These are phyloP conservation scores for Tetragonula clypearis DNA, from an alignment of 1,140 invertebrate species.

Conservation along the genomic window DNA sequence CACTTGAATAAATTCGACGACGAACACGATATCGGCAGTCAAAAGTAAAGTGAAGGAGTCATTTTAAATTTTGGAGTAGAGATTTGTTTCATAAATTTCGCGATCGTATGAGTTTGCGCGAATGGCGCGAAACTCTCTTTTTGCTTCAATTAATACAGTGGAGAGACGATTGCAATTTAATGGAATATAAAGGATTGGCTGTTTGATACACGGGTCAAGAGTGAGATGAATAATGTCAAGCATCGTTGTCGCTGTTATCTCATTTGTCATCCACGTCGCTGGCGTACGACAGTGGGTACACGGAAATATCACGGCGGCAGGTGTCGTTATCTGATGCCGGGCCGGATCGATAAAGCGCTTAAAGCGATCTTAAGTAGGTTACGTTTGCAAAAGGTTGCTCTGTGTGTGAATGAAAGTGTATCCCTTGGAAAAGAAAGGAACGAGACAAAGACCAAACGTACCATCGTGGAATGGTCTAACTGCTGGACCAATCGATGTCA, in stretches of 20 bases:
- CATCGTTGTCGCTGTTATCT: slow-evolving; percentile 26
- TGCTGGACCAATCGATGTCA: background rate
- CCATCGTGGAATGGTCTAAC: background rate
- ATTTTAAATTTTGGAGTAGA: too few species aligned
- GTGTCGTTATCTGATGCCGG: slow-evolving; percentile 26
- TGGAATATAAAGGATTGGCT: background rate
- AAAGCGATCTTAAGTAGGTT: slow-evolving; percentile 29
- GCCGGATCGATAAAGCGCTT: slow-evolving; percentile 18
- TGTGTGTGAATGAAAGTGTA: background rate
- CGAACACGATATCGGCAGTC: too few species aligned
- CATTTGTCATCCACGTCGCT: slow-evolving; percentile 22
- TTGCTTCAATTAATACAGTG: background rate
- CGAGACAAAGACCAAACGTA: background rate
- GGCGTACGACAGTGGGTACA: slow-evolving; percentile 16
- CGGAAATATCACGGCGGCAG: slow-evolving; percentile 27
- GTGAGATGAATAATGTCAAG: slow-evolving; percentile 31
- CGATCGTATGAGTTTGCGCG: background rate
- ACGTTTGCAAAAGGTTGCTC: slow-evolving; percentile 17
- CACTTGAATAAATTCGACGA: too few species aligned
- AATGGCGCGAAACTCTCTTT: background rate
- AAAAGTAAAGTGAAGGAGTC: too few species aligned
- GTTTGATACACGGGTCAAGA: slow-evolving; percentile 5
- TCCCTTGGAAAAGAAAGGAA: background rate
- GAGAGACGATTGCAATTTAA: background rate
- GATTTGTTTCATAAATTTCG: background rate